Base-by-base conservation (phyloP, 2,888 invertebrate species). In the Netelia virgata region DNA sequence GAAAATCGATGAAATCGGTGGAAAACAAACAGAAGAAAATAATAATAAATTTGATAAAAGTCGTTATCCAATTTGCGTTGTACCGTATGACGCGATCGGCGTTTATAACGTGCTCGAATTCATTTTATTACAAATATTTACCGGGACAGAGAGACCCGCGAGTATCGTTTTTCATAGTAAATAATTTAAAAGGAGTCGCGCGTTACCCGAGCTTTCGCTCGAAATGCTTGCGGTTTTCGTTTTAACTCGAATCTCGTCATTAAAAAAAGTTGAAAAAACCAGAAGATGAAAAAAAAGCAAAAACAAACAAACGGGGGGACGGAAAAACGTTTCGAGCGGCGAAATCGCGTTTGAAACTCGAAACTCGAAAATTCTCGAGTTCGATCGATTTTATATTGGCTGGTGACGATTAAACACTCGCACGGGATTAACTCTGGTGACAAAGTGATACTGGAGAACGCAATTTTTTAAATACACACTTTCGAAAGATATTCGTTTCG, bases 361-460 rank as follows among this genome's bases (percentile, higher is more conserved):
- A 81, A 57, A 68, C 75, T 72, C 59, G 72, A 57, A 72, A 80
- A 73, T 73, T 43, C 63, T 47, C 57, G 57, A 5, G 9, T 18
- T 57, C 16, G 14, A n/a, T n/a, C 55, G 18, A 55, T 55, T 55
- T 55, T 55, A 55, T 55, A 85, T 80, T 69, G 64, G 53, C 78
- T 78, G 73, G 41, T 57, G 57, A 23, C 68, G 47, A 64, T 23
- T 74, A 80, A 28, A 28, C 28, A 28, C 28, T 28, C 28, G 28
- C 28, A 5, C 64, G 55, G 61, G 9, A 23, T 28, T 73, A 63
- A 68, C 80, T 83, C 83, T 43, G 73, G 82, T 82, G 70, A 87
- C 78, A 87, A 86, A 86, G 81, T 73, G 78, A 78, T 78, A 85
- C 43, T 59, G 50, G 84, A 82, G 74, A 83, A 41, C 73, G 64